These are phyloP conservation scores for Chelonoidis abingdonii DNA, from an alignment of 2,113 vertebrate species.

Conservation along the genomic window DNA sequence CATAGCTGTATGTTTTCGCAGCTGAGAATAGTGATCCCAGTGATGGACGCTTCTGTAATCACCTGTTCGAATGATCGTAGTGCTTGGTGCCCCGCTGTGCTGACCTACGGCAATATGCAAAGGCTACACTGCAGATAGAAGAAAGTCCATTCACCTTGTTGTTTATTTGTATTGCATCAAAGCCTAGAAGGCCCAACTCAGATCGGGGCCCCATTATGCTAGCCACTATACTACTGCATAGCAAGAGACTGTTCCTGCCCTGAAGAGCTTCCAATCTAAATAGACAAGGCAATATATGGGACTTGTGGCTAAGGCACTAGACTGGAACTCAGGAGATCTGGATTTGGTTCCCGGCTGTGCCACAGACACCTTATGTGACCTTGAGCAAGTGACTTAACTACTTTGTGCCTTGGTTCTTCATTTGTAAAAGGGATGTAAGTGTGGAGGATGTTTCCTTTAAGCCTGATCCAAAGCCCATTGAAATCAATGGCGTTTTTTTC, in stretches of 20 bases:
- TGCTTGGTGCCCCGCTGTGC: rapidly evolving
- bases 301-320: no score
- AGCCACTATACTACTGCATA: background rate
- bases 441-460: no score
- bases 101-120: background rate
- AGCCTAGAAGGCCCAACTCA: background rate
- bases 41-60: background rate
- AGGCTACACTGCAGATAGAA: background rate
- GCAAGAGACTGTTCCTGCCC: rapidly evolving
- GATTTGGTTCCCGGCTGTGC: no score
- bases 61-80: rapidly evolving
- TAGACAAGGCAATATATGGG: no score
- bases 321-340: no score
- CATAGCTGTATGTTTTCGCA: background rate
- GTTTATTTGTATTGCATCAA: background rate
- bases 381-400: no score
- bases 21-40: background rate
- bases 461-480: no score
- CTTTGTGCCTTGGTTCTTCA: no score
- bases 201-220: background rate
- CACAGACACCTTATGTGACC: no score
- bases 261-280: no score
- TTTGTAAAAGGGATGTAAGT: no score
- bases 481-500: no score
- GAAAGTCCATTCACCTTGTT: rapidly evolving